phyloP scores from a whole-genome alignment of 2,888 invertebrate species.

The Vanessa cardui region DNA sequence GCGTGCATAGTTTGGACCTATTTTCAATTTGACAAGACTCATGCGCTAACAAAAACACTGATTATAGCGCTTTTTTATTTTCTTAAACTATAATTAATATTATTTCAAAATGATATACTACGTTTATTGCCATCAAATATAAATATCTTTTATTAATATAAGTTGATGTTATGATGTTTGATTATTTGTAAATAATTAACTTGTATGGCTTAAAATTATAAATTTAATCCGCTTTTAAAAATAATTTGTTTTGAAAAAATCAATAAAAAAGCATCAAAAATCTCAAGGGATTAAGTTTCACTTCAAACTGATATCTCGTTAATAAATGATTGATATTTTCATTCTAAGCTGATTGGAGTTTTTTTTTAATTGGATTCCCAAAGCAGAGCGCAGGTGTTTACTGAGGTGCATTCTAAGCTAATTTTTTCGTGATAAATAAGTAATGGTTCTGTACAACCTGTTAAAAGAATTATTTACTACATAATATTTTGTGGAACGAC shows the following conservation, averaged over 20 bases:
- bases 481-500: no score
- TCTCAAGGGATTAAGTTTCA: slow-evolving; percentile 2
- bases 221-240: neutral
- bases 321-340: slow-evolving; percentile 6
- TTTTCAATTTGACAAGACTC: no score
- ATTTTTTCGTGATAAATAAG: neutral
- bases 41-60: no score
- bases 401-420: neutral
- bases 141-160: no score
- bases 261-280: neutral
- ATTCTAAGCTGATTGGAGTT: neutral
- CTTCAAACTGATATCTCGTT: slow-evolving; percentile 4
- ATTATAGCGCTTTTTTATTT: no score
- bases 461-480: no score
- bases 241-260: neutral
- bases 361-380: neutral
- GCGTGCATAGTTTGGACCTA: no score
- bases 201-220: neutral
- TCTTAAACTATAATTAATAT: no score
- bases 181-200: neutral
- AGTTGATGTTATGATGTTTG: neutral
- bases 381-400: neutral
- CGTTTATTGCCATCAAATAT: no score
- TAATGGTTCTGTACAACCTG: neutral
- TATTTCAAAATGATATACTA: no score